Percentiles rank a stretch among this genome's conserved stretches.
Evolutionary conservation across 2,113 vertebrate species (phyloP).

Genomic region (Pseudopodoces humilis): DNA sequence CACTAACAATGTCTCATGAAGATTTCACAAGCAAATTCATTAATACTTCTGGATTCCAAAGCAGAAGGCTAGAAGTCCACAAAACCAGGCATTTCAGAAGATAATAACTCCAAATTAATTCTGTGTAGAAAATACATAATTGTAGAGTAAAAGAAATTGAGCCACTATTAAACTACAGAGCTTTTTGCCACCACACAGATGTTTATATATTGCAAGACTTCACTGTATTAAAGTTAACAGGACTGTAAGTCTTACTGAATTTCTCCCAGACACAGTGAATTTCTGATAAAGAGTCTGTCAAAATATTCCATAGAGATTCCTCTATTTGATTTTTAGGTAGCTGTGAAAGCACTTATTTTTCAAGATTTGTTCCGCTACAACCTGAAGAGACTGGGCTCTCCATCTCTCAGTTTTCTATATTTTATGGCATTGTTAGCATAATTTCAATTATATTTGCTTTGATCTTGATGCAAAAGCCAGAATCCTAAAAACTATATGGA

Average conservation of each 20-base stretch:
- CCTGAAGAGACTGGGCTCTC: background rate
- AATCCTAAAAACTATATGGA: constrained; percentile 9
- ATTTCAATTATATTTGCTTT: constrained; percentile 37
- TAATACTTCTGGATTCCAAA: background rate
- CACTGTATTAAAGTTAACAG: background rate
- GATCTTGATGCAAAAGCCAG: constrained; percentile 14
- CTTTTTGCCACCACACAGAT: background rate
- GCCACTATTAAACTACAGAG: background rate
- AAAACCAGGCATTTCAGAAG: background rate
- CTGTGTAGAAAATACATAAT: background rate
- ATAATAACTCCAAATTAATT: background rate
- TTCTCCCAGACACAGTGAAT: background rate
- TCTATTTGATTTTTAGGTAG: constrained; percentile 10
- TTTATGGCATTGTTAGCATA: constrained; percentile 22
- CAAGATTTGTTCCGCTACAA: background rate
- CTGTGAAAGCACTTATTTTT: background rate
- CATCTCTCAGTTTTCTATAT: background rate
- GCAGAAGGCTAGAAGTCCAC: background rate
- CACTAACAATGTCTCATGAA: background rate
- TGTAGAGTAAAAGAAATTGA: background rate
- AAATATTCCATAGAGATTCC: background rate
- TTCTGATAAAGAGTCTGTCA: background rate
- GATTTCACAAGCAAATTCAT: background rate
- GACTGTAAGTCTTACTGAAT: background rate
- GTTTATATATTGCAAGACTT: background rate